phyloP scores from a whole-genome alignment of 2,797 vertebrate genomes.

The Brachyrhaphis roseni region DNA sequence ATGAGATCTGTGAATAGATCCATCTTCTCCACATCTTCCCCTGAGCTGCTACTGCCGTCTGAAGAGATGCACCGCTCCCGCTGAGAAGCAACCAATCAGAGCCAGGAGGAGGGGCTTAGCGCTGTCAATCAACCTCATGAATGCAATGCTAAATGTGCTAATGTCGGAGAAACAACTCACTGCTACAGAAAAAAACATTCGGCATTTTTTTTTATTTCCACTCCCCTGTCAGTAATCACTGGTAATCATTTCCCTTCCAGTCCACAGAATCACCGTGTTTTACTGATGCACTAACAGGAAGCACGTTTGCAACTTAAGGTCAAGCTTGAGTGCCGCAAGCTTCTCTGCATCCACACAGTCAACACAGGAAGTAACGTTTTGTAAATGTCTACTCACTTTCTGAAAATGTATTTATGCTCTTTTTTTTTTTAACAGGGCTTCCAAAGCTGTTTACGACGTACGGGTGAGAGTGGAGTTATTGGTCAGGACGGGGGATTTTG shows the following conservation, averaged over 20 bases:
- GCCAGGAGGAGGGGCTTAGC: no score
- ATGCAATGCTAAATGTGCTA: no score
- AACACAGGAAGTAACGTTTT: conserved; percentile 77
- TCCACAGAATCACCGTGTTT: conserved; percentile 69
- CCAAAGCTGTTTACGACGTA: conserved; percentile 81
- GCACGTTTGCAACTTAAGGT: conserved; percentile 73
- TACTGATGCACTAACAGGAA: conserved; percentile 75
- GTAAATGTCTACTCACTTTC: conserved; percentile 77
- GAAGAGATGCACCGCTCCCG: no score
- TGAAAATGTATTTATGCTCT: conserved; percentile 73
- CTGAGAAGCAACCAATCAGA: no score
- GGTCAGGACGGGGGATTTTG: conserved; percentile 50
- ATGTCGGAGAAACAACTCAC: no score
- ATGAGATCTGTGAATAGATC: no score
- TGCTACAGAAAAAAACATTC: no score
- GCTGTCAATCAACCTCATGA: no score
- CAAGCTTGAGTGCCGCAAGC: conserved; percentile 61
- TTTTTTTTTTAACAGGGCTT: conserved; percentile 72
- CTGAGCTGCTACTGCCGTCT: no score
- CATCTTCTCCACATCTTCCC: no score
- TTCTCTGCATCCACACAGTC: conserved; percentile 69
- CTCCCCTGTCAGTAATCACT: conserved; percentile 75
- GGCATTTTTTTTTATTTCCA: conserved; percentile 62
- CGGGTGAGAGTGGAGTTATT: conserved; percentile 77
- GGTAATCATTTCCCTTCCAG: conserved; percentile 77